A percentile compares a stretch with the other conserved stretches of the same genome.
These are phyloP conservation scores for Urocitellus parryii DNA, from an alignment of 2,113 vertebrate species.

Conservation along the genomic window DNA sequence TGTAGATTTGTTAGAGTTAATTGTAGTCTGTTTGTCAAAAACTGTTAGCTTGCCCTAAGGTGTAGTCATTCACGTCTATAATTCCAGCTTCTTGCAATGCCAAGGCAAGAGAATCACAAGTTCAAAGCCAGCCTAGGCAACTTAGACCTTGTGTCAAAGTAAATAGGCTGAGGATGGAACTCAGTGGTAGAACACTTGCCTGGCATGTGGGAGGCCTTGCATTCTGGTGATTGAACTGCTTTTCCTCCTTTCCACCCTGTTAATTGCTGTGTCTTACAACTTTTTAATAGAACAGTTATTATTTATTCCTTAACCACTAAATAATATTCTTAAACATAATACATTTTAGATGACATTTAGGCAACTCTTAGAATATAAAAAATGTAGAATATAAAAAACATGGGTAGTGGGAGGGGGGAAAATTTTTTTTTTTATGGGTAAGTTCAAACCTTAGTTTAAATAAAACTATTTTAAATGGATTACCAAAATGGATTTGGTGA, in stretches of 20 bases:
- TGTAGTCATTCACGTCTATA: background rate
- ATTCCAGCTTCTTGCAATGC: background rate
- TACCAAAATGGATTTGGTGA: background rate
- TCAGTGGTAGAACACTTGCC: no score
- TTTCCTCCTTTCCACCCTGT: background rate
- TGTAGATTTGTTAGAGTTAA: background rate
- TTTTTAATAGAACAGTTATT: slow-evolving; percentile 35
- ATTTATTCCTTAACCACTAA: slow-evolving; percentile 33
- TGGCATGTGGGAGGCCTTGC: background rate
- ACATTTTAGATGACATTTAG: background rate
- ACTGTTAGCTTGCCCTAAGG: background rate
- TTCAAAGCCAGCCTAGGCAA: background rate
- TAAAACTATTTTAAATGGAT: background rate
- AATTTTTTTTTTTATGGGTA: background rate
- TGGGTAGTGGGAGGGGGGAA: background rate
- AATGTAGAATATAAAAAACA: background rate
- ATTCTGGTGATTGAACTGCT: no score
- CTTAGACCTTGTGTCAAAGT: background rate
- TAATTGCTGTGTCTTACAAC: slow-evolving; percentile 6
- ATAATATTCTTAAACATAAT: background rate
- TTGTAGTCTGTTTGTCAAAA: background rate
- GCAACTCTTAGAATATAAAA: background rate
- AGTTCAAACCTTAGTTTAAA: background rate
- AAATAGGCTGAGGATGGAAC: background rate
- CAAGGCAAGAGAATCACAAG: background rate